A percentile compares a stretch with the other conserved stretches of the same genome.
Evolutionary conservation across 2,888 invertebrate species (phyloP).

Genomic region (Halictus ligatus): DNA sequence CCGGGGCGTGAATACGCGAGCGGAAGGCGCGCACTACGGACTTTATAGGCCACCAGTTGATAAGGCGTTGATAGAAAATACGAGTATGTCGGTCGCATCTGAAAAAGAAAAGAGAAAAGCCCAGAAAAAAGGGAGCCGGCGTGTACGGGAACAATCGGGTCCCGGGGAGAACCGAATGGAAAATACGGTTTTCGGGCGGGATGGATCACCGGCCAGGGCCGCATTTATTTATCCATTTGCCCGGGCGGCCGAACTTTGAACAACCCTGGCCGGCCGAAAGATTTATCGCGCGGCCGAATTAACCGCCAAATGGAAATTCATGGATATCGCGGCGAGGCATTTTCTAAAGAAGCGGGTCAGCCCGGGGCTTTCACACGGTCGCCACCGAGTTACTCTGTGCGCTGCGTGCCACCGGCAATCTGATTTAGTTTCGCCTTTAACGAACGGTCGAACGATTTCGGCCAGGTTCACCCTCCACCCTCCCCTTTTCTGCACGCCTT

Average conservation of each 20-base stretch:
- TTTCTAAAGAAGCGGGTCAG: slow-evolving; percentile 40
- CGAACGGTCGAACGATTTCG: slow-evolving; percentile 36
- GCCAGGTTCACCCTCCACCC: background rate
- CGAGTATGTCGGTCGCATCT: background rate
- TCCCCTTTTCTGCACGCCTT: background rate
- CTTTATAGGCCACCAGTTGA: slow-evolving; percentile 16
- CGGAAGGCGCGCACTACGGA: background rate
- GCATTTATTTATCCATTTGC: slow-evolving; percentile 17
- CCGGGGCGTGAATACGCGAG: background rate
- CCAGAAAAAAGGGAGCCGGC: background rate
- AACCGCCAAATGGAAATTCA: slow-evolving; percentile 45
- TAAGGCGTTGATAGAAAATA: background rate
- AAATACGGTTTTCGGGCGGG: background rate
- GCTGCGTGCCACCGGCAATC: slow-evolving; percentile 26
- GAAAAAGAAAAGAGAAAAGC: background rate
- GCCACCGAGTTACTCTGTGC: slow-evolving; percentile 8
- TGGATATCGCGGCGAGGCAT: slow-evolving; percentile 22
- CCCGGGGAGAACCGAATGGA: background rate
- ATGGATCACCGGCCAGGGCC: background rate
- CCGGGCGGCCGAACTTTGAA: slow-evolving; percentile 9
- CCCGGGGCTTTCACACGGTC: slow-evolving; percentile 18
- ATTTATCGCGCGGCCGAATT: slow-evolving; percentile 35
- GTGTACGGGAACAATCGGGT: background rate
- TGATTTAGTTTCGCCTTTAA: slow-evolving; percentile 49
- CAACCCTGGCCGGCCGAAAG: background rate